Base-by-base conservation (phyloP, 2,113 vertebrate genomes). In the Laterallus jamaicensis region DNA sequence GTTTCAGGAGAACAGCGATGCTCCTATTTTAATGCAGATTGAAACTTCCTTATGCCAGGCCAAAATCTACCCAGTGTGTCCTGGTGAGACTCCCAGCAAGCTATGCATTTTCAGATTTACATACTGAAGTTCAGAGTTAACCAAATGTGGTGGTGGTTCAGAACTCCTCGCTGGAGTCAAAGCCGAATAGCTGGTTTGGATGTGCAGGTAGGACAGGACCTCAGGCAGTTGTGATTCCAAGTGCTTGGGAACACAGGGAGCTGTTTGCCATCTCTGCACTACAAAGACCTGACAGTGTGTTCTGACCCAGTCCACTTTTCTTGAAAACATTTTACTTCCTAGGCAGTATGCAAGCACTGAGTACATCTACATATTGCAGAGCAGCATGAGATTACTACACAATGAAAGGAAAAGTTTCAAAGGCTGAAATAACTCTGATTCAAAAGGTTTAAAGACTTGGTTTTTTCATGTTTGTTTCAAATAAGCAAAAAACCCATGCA, bases 71-170 rank as follows among this genome's bases (percentile, higher is more conserved):
- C 39, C 55, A 69, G 17, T 2, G 0, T 8, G 7, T 73, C 89
- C 70, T 50, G 70, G 58, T 86, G 95, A 84, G 80, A 81, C 39
- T 91, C 92, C 60, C 66, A 84, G 86, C 21, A 55, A 71, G 66
- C 54, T 70, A 44, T 35, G 9, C 26, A 73, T 62, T 87, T 81
- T 69, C 75, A 62, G 32, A 86, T 90, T 86, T 75, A 78, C 64
- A 83, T 63, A 66, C 2, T 15, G 21, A 90, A 73, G 64, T 75
- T 94, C 76, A 75, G 86, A 96, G 88, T 63, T 70, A 96, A 75
- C 25, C 4, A 8, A 92, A 90, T 9, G 55, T 29, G 58, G 56
- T 2, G 2, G 21, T 42, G 54, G 52, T 22, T 91, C 86, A 75
- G 37, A 81, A 78, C 28, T 78, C 26, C 81, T 40, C 1, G 9